Evolutionary conservation across 2,888 invertebrate genomes (phyloP).

Genomic region (Drosophila helvetica): DNA sequence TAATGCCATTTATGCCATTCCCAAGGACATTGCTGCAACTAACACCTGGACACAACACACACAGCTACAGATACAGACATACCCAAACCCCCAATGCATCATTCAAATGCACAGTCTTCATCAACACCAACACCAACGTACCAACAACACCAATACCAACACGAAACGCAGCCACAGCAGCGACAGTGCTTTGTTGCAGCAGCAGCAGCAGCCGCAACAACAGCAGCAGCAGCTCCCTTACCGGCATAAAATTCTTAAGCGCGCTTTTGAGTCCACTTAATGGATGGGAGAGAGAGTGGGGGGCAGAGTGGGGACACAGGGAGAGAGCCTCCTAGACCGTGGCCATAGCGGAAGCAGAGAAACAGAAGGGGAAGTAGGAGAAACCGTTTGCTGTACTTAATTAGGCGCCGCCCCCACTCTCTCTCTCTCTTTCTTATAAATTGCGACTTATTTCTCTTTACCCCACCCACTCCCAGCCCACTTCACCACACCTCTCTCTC

Average conservation of each 20-base stretch:
- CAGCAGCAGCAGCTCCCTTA: slow-evolving; percentile 41
- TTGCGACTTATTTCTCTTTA: neutral
- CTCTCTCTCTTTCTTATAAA: neutral
- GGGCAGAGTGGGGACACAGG: slow-evolving; percentile 3
- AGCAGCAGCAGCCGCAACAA: slow-evolving; percentile 53
- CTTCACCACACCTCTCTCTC: too few relatives aligned
- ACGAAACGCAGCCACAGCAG: slow-evolving; percentile 25
- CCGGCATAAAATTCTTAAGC: slow-evolving; percentile 29
- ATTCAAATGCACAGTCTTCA: slow-evolving; percentile 21
- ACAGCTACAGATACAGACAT: slow-evolving; percentile 22
- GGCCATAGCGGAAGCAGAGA: slow-evolving; percentile 2
- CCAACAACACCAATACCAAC: slow-evolving; percentile 37
- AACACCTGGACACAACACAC: slow-evolving; percentile 8
- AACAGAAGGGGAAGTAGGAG: slow-evolving; percentile 12
- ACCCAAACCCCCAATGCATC: slow-evolving; percentile 5
- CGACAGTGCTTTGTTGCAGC: slow-evolving; percentile 18
- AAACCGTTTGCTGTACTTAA: neutral
- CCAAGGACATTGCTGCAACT: slow-evolving; percentile 33
- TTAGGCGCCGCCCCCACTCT: neutral
- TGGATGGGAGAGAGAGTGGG: neutral
- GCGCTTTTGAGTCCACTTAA: slow-evolving; percentile 27
- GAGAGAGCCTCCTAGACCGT: slow-evolving; percentile 11
- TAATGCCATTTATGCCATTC: slow-evolving; percentile 41
- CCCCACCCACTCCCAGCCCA: neutral
- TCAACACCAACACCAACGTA: slow-evolving; percentile 31